Evolutionary conservation across 2,113 vertebrate genomes (phyloP), one percentile per base, ranked within the genome.

Genomic region (Eulemur macaco): DNA sequence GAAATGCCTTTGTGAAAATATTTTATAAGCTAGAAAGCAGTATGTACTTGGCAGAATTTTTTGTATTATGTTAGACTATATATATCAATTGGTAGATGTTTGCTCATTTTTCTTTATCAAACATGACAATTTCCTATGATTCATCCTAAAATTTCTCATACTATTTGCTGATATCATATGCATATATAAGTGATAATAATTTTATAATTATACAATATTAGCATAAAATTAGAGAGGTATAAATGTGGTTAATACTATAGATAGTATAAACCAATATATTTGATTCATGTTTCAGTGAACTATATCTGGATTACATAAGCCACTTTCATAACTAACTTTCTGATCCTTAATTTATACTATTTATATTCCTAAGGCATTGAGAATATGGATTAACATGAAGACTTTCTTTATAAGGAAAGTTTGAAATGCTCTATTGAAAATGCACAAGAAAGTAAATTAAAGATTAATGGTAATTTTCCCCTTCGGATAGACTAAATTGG

Each of bases 361-460:
- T 89, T 71, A 34, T 34, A 54, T 1, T 39, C 11, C 39, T 39
- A 68, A 93, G 34, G 29, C 27, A 60, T 60, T 68, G 11, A 86
- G 18, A 78, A 84, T 92, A 50, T 63, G 50, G 37, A 81, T 89
- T 60, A 92, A 60, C 3, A 54, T 83, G 50, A 85, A 97, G 93
- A 83, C 88, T 94, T 89, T 95, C 84, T 83, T n/a, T 76, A 94
- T 96, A 93, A 96, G 98, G 90, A 97, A 97, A 86, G 25, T 93
- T 94, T 98, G 69, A 97, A 95, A 39, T 56, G 23, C 54, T 86
- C 42, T 89, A 63, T 97, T 97, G 95, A 94, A 96, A 97, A 96
- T 82, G 29, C 18, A 95, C 64, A 95, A 80, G 77, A 96, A 96
- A 47, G 68, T 78, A 95, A 91, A 94, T 95, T 97, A 98, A 92